Conservation (phyloP, 2,888 invertebrate genomes). For the Idaea aversata region DNA sequence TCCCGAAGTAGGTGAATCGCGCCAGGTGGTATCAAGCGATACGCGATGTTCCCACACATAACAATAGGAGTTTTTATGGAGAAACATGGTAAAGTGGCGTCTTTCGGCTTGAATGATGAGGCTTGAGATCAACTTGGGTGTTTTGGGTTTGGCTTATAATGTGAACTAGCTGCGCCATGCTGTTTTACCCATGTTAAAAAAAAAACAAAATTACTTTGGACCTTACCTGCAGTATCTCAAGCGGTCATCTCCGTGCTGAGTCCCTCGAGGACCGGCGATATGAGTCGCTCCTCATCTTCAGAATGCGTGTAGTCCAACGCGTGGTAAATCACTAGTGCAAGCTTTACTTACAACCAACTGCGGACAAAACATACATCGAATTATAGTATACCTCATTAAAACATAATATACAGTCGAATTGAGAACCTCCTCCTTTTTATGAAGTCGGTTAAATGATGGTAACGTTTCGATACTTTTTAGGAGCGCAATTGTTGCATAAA, state of each 20-base stretch:
- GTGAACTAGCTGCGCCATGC: not conserved
- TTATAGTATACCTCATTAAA: not conserved
- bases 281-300: slow-evolving; percentile 91
- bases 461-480: too few relatives aligned
- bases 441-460: too few relatives aligned
- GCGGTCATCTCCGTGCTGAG: slow-evolving; percentile 93
- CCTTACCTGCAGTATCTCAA: slow-evolving; percentile 73
- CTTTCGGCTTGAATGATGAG: slow-evolving; percentile 21
- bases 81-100: slow-evolving; percentile 44
- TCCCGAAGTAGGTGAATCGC: not conserved
- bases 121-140: not conserved
- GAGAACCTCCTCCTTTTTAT: too few relatives aligned
- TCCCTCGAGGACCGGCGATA: slow-evolving; percentile 91
- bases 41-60: slow-evolving; percentile 53
- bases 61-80: slow-evolving; percentile 51
- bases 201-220: not conserved
- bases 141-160: not conserved
- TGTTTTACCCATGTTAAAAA: not conserved
- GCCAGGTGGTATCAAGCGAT: slow-evolving; percentile 57
- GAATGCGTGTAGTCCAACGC: slow-evolving; percentile 94
- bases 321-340: slow-evolving; percentile 92
- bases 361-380: not conserved
- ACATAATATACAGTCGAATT: too few relatives aligned
- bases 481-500: too few relatives aligned
- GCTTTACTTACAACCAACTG: slow-evolving; percentile 88